Evolutionary conservation across 2,113 vertebrate species (phyloP), one percentile per base, ranked within the genome.

Genomic region (Phalacrocorax pelagicus): DNA sequence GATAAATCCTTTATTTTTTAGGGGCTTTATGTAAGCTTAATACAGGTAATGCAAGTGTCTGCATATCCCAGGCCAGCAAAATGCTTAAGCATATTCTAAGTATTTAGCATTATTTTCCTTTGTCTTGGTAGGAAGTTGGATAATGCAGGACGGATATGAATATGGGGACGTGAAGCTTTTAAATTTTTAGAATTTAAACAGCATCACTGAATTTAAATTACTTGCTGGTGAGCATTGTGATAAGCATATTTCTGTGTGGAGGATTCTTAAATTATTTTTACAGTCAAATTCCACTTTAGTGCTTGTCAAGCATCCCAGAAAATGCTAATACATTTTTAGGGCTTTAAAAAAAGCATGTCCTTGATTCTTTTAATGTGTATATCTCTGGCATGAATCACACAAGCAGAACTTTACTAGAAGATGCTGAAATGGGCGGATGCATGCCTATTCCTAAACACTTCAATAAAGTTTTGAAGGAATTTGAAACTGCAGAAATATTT

Each of bases 161-260:
- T 83, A 38, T 13, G 2, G 18, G 40, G 49, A 86, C 27, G 26
- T 44, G 20, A 23, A 15, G 4, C 32, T 78, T 88, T 88, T 18
- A 69, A 51, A 52, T 63, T 61, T 66, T 49, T 40, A 55, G 34
- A 52, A 44, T 75, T 86, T 75, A 15, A 96, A 69, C 10, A 47
- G 13, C 3, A 8, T 83, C 11, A 24, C 2, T 81, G 40, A 86
- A 81, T 74, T 87, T 73, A 78, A 55, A 61, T 81, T 4, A 81
- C 29, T 81, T 61, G 9, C 13, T 77, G 13, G 13, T 81, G 14
- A 86, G 15, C 15, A 49, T 36, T 0, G 0, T 29, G 49, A 73
- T 42, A 69, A 81, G 6, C 6, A 72, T 4, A n/a, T 69, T 77
- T 69, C 58, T 73, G 6, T 38, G 22, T 67, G 10, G 57, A 63